Percentiles rank a stretch among this genome's conserved stretches.
These are phyloP conservation scores for Mustela nigripes DNA, from an alignment of 2,113 vertebrate genomes.

Conservation along the genomic window DNA sequence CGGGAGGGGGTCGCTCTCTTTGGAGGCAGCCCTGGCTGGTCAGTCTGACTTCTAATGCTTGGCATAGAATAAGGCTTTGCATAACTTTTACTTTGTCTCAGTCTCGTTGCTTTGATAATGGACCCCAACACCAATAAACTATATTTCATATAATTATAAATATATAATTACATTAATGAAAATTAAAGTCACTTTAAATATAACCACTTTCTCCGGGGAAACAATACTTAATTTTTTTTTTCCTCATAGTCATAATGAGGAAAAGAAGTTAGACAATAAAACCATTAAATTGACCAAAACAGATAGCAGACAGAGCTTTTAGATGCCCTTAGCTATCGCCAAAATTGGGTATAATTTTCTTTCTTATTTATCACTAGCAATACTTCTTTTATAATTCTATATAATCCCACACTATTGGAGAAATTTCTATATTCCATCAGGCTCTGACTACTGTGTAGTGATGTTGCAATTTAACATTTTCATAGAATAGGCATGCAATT, in stretches of 20 bases:
- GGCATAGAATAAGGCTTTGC: no score
- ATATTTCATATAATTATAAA: neutral
- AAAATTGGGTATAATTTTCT: conserved; percentile 16
- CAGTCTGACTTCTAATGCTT: no score
- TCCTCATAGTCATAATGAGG: neutral
- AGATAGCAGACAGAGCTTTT: neutral
- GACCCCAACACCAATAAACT: neutral
- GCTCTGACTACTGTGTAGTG: neutral
- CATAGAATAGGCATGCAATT: neutral
- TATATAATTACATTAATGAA: neutral
- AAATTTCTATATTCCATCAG: neutral
- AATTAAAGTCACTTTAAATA: conserved; percentile 29
- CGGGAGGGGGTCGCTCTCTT: no score
- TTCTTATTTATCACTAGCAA: neutral
- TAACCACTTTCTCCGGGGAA: neutral
- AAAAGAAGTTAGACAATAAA: neutral
- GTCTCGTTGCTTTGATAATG: no score
- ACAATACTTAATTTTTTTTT: neutral
- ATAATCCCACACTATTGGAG: neutral
- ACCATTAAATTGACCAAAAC: neutral
- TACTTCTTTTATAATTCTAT: neutral
- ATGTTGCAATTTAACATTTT: neutral
- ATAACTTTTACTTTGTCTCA: no score
- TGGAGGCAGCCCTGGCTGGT: no score
- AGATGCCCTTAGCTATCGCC: neutral